These are phyloP conservation scores for Ennomos quercinarius DNA, from an alignment of 2,888 invertebrate species.

Conservation along the genomic window DNA sequence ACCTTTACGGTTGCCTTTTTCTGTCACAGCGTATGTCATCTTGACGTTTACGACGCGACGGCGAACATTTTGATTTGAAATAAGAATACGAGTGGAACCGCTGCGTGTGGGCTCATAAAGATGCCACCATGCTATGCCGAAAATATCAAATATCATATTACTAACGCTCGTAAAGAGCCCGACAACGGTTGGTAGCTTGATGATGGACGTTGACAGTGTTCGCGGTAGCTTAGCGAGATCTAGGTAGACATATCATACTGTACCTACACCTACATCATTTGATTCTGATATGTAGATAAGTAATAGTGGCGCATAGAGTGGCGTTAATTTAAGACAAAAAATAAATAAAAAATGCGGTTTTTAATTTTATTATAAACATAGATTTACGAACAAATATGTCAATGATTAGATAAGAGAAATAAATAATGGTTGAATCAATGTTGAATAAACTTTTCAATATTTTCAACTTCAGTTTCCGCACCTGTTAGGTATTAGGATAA, in stretches of 20 bases:
- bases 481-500: too few species aligned
- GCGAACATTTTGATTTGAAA: slow-evolving; percentile 67
- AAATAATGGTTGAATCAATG: too few species aligned
- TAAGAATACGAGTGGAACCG: slow-evolving; percentile 61
- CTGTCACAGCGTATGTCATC: slow-evolving; percentile 56
- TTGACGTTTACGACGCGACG: slow-evolving; percentile 75
- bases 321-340: too few species aligned
- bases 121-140: slow-evolving; percentile 40
- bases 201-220: slow-evolving; percentile 18
- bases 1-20: slow-evolving; percentile 17
- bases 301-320: too few species aligned
- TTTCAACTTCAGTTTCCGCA: too few species aligned
- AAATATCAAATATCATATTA: slow-evolving; percentile 42
- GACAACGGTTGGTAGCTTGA: slow-evolving; percentile 18
- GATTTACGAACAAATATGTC: too few species aligned
- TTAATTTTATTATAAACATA: too few species aligned
- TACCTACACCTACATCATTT: too few species aligned
- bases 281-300: too few species aligned
- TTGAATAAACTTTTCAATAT: too few species aligned
- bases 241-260: slow-evolving; percentile 10
- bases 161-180: slow-evolving; percentile 26
- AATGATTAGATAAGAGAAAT: too few species aligned
- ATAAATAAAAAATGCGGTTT: too few species aligned
- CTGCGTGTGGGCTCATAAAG: slow-evolving; percentile 74
- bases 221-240: slow-evolving; percentile 16